A percentile compares a stretch with the other conserved stretches of the same genome.
Conservation (phyloP, 2,797 vertebrate genomes). For the Pseudochirops cupreus region DNA sequence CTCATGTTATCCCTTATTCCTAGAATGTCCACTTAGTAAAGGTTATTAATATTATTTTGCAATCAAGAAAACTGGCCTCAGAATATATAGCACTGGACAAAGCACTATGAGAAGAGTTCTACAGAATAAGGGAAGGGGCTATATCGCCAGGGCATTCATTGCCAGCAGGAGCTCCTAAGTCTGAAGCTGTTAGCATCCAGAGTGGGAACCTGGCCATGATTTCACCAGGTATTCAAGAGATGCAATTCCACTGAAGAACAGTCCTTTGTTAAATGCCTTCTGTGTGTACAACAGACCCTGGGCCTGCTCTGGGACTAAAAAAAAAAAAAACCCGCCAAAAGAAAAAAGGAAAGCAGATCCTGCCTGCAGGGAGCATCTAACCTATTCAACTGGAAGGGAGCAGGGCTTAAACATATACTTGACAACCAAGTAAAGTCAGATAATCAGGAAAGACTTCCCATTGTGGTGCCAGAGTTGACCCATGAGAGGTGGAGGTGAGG, state of each 20-base stretch:
- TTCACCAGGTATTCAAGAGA: not conserved
- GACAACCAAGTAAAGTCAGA: no score
- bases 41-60: not conserved
- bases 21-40: slow-evolving; percentile 13
- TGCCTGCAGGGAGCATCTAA: not conserved
- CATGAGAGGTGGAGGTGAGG: no score
- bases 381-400: no score
- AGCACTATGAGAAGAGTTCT: not conserved
- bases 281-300: not conserved
- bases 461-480: no score
- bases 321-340: not conserved
- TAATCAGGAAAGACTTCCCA: no score
- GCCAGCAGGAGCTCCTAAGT: not conserved
- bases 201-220: not conserved
- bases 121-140: not conserved
- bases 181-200: not conserved
- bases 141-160: not conserved
- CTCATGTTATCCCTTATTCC: not conserved
- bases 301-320: not conserved
- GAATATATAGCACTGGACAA: not conserved
- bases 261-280: not conserved
- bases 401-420: no score
- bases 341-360: not conserved
- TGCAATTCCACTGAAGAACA: not conserved
- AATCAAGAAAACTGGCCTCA: not conserved